Evolutionary conservation across 1,140 invertebrate species (phyloP).

Genomic region (Hylyphantes graminicola): DNA sequence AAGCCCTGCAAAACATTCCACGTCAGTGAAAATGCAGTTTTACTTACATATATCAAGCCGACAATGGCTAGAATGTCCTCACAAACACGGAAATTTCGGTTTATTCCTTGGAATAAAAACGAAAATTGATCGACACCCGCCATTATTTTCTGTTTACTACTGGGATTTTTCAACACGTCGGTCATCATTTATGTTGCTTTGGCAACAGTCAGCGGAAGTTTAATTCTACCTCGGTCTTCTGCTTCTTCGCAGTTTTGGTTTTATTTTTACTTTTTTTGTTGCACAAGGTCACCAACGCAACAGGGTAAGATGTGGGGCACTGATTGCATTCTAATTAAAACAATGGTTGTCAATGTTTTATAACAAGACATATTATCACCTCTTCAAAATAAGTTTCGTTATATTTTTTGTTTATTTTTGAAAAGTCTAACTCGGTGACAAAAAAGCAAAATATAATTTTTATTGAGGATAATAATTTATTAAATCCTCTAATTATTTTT

Average conservation of each 20-base stretch:
- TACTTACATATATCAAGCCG: constrained; percentile 55
- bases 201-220: constrained; percentile 43
- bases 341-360: not conserved
- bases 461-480: too few relatives aligned
- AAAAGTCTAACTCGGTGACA: too few relatives aligned
- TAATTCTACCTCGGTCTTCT: constrained; percentile 11
- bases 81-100: constrained; percentile 19
- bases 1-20: constrained; percentile 59
- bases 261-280: too few relatives aligned
- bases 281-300: constrained; percentile 1
- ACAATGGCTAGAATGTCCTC: constrained; percentile 58
- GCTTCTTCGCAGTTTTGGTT: constrained; percentile 6
- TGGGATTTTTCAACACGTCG: constrained; percentile 9
- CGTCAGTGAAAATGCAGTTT: constrained; percentile 50
- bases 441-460: too few relatives aligned
- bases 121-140: constrained; percentile 51
- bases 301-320: constrained; percentile 6
- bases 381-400: too few relatives aligned
- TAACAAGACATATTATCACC: too few relatives aligned
- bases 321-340: not conserved
- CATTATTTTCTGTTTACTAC: constrained; percentile 47
- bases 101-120: constrained; percentile 47
- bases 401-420: too few relatives aligned
- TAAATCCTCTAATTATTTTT: too few relatives aligned
- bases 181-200: constrained; percentile 44